Conservation (phyloP, 2,888 invertebrate species). For the Serrognathus titanus region DNA sequence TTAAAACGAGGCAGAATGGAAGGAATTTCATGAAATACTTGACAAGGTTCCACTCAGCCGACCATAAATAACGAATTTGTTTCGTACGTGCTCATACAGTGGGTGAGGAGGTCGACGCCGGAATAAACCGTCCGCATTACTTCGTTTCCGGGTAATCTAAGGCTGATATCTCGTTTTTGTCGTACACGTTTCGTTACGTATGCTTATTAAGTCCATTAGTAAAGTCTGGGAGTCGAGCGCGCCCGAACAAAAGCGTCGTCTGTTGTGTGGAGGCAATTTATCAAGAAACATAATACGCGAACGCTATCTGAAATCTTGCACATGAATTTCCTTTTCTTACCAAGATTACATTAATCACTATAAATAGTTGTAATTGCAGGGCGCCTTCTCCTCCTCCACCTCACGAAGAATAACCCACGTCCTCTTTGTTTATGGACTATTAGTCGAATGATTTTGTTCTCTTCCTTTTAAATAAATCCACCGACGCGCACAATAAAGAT, state of each 20-base stretch:
- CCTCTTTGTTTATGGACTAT: conserved; percentile 6
- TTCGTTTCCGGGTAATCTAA: too few relatives aligned
- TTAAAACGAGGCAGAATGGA: too few relatives aligned
- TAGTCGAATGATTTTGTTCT: conserved; percentile 4
- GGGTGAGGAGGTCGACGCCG: too few relatives aligned
- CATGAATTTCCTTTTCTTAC: conserved; percentile 8
- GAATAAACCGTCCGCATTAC: too few relatives aligned
- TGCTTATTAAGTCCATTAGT: too few relatives aligned
- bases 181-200: too few relatives aligned
- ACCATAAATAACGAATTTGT: too few relatives aligned
- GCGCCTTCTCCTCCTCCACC: neutral
- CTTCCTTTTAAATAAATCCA: conserved; percentile 5
- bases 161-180: too few relatives aligned
- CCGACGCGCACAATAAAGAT: neutral
- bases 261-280: conserved; percentile 7
- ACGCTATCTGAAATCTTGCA: conserved; percentile 9
- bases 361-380: conserved; percentile 7
- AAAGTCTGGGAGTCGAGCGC: too few relatives aligned
- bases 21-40: too few relatives aligned
- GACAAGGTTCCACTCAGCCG: too few relatives aligned
- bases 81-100: too few relatives aligned
- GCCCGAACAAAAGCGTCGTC: conserved; percentile 10
- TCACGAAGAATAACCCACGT: conserved; percentile 5
- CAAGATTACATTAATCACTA: conserved; percentile 2
- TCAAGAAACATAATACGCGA: conserved; percentile 9